Percentiles rank a stretch among this genome's conserved stretches.
phyloP scores from a whole-genome alignment of 2,113 vertebrate species.

The Atractosteus spatula region DNA sequence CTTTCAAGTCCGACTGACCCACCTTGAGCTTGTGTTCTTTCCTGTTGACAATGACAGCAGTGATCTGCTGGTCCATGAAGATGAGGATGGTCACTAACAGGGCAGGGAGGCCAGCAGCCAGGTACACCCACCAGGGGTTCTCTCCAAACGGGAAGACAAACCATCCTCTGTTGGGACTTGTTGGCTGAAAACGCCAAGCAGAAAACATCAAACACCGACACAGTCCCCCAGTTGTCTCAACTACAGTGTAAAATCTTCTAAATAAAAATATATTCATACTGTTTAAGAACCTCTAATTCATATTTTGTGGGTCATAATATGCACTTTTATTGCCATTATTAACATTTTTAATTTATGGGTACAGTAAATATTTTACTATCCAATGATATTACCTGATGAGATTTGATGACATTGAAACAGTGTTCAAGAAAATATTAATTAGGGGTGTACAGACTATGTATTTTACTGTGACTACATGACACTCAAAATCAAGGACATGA shows the following conservation, averaged over 20 bases:
- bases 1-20: constrained; percentile 18
- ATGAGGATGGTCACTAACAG: constrained; percentile 94
- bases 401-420: no score
- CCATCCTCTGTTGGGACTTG: constrained; percentile 88
- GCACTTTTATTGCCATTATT: background rate
- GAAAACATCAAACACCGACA: background rate
- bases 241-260: no score
- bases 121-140: constrained; percentile 97
- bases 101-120: constrained; percentile 85
- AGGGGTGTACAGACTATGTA: no score
- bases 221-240: background rate
- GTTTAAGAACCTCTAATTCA: background rate
- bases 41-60: constrained; percentile 94
- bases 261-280: no score
- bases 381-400: no score
- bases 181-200: constrained; percentile 70
- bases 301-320: background rate
- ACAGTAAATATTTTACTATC: no score
- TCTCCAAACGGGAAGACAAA: constrained; percentile 89
- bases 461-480: no score
- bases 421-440: no score
- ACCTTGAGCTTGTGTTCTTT: constrained; percentile 98
- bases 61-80: constrained; percentile 99
- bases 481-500: no score
- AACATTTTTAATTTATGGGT: background rate